phyloP scores from a whole-genome alignment of 2,888 invertebrate genomes.

The Drosophila peninsularis region DNA sequence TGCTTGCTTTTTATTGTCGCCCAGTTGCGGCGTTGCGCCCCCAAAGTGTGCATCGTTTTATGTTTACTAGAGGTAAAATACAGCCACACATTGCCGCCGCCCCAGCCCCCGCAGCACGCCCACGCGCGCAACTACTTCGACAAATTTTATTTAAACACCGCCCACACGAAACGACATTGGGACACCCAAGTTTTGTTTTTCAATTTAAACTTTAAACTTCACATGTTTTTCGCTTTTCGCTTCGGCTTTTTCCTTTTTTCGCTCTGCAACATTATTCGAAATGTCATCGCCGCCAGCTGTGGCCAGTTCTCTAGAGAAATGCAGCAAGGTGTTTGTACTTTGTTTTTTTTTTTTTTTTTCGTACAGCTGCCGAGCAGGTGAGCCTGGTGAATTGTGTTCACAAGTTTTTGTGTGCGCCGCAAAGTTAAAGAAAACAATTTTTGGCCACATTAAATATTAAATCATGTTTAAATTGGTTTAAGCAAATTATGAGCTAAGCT shows the following conservation, averaged over 20 bases:
- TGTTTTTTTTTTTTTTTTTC: not conserved
- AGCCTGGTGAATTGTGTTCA: slow-evolving; percentile 42
- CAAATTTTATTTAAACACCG: slow-evolving; percentile 62
- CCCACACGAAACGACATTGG: slow-evolving; percentile 40
- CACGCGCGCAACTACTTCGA: slow-evolving; percentile 30
- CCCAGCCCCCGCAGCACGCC: not conserved
- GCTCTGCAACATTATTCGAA: slow-evolving; percentile 47
- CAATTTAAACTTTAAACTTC: slow-evolving; percentile 75
- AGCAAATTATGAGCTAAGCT: not conserved
- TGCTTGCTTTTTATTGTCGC: slow-evolving; percentile 75
- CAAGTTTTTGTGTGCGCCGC: slow-evolving; percentile 15
- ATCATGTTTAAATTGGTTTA: slow-evolving; percentile 3
- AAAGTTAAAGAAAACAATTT: slow-evolving; percentile 28
- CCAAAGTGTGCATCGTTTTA: slow-evolving; percentile 76
- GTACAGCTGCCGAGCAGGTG: slow-evolving; percentile 38
- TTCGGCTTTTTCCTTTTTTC: slow-evolving; percentile 2
- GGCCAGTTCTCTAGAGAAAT: slow-evolving; percentile 51
- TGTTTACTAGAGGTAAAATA: slow-evolving; percentile 71
- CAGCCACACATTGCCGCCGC: slow-evolving; percentile 17
- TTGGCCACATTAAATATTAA: slow-evolving; percentile 13
- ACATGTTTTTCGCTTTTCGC: slow-evolving; percentile 34
- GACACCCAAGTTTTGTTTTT: slow-evolving; percentile 61
- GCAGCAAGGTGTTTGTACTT: slow-evolving; percentile 33
- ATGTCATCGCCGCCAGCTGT: slow-evolving; percentile 66
- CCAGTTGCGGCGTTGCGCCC: slow-evolving; percentile 65